These are phyloP conservation scores for Excalfactoria chinensis DNA, from an alignment of 2,113 vertebrate genomes.

Conservation along the genomic window DNA sequence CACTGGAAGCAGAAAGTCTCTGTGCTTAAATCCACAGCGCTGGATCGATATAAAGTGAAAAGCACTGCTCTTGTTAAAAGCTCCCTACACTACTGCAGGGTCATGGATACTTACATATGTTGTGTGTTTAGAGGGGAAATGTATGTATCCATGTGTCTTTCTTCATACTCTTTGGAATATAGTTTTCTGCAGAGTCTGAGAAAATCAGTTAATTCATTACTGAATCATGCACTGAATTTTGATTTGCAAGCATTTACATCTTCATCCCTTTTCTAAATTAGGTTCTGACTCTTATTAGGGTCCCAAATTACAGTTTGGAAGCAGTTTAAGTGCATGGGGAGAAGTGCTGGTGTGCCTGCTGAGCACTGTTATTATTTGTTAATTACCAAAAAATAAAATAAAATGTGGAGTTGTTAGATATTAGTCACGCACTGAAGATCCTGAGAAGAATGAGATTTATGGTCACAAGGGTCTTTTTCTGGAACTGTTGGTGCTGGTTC, in stretches of 20 bases:
- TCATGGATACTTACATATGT: not conserved
- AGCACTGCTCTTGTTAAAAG: not conserved
- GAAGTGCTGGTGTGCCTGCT: not conserved
- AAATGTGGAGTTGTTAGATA: not conserved
- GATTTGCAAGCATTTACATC: not conserved
- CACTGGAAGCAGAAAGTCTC: not conserved
- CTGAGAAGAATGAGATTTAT: not conserved
- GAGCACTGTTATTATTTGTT: not conserved
- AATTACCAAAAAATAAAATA: not conserved
- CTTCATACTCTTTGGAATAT: not conserved
- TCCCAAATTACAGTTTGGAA: not conserved
- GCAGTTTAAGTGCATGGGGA: not conserved
- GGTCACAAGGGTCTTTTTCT: not conserved
- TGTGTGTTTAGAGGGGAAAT: not conserved
- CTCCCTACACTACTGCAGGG: not conserved
- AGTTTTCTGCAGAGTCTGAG: not conserved
- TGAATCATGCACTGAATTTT: not conserved
- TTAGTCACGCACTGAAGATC: not conserved
- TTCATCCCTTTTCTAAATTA: not conserved
- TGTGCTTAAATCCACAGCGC: not conserved
- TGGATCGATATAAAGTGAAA: not conserved
- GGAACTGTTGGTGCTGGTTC: not conserved
- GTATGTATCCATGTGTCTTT: not conserved
- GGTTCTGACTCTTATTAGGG: not conserved
- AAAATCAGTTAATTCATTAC: not conserved